phyloP scores from a whole-genome alignment of 1,140 invertebrate species.

The Panagrolaimus sp. region DNA sequence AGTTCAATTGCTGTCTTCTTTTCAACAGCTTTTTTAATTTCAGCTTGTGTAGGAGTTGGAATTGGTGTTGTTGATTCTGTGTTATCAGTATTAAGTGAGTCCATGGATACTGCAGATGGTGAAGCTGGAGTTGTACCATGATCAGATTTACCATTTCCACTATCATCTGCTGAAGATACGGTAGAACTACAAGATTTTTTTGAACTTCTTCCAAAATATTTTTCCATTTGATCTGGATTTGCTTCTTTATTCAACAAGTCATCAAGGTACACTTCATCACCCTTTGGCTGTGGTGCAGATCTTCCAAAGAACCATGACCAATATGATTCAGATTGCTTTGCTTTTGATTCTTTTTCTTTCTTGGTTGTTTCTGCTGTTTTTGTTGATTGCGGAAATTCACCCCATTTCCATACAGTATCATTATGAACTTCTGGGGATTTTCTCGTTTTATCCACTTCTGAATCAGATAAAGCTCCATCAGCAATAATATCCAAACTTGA shows the following conservation, averaged over 20 bases:
- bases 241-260: not conserved
- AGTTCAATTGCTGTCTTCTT: constrained; percentile 33
- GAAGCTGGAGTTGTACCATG: constrained; percentile 34
- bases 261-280: constrained; percentile 14
- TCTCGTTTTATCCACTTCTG: constrained; percentile 49
- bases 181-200: not conserved
- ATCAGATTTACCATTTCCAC: constrained; percentile 42
- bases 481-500: constrained; percentile 34
- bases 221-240: not conserved
- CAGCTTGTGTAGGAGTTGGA: constrained; percentile 18
- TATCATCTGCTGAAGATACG: constrained; percentile 35
- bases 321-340: not conserved
- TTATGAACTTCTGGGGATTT: constrained; percentile 32
- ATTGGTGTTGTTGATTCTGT: not conserved
- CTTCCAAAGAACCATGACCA: not conserved
- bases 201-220: not conserved
- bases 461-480: constrained; percentile 55
- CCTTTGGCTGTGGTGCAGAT: not conserved
- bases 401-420: constrained; percentile 80
- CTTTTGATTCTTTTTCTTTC: not conserved
- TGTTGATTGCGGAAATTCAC: constrained; percentile 73
- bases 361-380: constrained; percentile 29
- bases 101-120: constrained; percentile 34
- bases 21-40: constrained; percentile 30
- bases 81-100: constrained; percentile 32